These are phyloP conservation scores for Smutsia temminckii DNA, from an alignment of 2,797 vertebrate species.

Conservation along the genomic window DNA sequence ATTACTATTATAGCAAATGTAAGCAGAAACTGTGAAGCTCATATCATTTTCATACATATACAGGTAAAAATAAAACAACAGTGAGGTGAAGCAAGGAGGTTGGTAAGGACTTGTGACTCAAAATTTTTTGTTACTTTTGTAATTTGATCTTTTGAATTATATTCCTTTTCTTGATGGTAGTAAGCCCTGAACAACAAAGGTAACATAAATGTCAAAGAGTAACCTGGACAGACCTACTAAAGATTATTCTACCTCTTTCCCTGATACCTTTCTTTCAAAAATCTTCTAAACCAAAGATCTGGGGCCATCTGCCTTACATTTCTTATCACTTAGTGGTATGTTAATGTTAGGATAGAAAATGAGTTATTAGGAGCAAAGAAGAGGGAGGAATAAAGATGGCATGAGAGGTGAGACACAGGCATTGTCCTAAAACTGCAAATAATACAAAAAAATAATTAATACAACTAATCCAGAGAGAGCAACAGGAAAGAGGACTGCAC, in stretches of 20 bases:
- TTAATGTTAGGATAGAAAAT: neutral
- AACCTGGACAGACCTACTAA: constrained; percentile 66
- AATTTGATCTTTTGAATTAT: constrained; percentile 67
- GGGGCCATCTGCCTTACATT: neutral
- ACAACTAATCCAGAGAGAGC: too few species aligned
- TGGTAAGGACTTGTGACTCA: neutral
- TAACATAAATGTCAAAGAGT: constrained; percentile 67
- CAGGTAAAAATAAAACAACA: constrained; percentile 40
- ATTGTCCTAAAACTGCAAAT: too few species aligned
- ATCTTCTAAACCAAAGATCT: constrained; percentile 13
- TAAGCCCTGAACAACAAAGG: constrained; percentile 66
- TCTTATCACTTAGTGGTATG: neutral
- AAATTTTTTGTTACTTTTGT: constrained; percentile 59
- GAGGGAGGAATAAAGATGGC: too few species aligned
- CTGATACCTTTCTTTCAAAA: constrained; percentile 1
- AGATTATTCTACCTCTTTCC: constrained; percentile 37
- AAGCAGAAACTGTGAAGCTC: constrained; percentile 61
- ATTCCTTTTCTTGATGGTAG: constrained; percentile 64
- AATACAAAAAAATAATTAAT: too few species aligned
- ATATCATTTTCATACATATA: neutral
- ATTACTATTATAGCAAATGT: constrained; percentile 27
- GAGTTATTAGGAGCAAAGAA: neutral
- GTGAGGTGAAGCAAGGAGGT: neutral
- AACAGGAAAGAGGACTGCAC: too few species aligned
- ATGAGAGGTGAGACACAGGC: too few species aligned